Evolutionary conservation across 2,113 vertebrate genomes (phyloP), one percentile per base, ranked within the genome.

Genomic region (Danio rerio): DNA sequence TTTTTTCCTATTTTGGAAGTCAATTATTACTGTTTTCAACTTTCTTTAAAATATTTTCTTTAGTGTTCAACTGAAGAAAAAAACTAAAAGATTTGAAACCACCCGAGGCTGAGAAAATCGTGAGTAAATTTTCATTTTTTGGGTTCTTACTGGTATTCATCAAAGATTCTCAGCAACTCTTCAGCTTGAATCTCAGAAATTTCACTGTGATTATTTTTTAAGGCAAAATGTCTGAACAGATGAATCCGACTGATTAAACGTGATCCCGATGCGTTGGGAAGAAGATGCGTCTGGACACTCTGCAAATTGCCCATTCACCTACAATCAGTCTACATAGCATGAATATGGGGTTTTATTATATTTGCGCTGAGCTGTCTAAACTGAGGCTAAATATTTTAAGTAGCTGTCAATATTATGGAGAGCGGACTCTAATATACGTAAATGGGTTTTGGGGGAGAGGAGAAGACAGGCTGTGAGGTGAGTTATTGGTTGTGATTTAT

Each of bases 401-500:
- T 80, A 81, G 42, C 81, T 86, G 84, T 78, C 79, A 65, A 68
- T 82, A 82, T 78, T 75, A 72, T 74, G 74, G 47, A 80, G 52
- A 82, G 63, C 55, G 59, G 78, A 85, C 88, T 89, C 89, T 89
- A 81, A 86, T 86, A 86, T 87, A 85, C 70, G 55, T 78, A 83
- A 84, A 85, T 81, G 78, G 62, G 20, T 65, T 84, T 84, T 73
- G 59, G 13, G 31, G 43, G 76, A 85, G 68, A 78, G 45, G 47
- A 79, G 83, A 84, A 89, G 78, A 69, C 61, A 85, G 86, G 80
- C 77, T 87, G 84, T 87, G 87, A 89, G 89, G 90, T 90, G 89
- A 85, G 89, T 69, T 81, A 85, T 84, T 81, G 31, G 65, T 88
- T 90, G 87, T 86, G 88, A 87, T 89, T 92, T 90, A 93, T 93